Evolutionary conservation across 2,113 vertebrate species (phyloP), one percentile per base, ranked within the genome.

Genomic region (Halcyon malimbica): DNA sequence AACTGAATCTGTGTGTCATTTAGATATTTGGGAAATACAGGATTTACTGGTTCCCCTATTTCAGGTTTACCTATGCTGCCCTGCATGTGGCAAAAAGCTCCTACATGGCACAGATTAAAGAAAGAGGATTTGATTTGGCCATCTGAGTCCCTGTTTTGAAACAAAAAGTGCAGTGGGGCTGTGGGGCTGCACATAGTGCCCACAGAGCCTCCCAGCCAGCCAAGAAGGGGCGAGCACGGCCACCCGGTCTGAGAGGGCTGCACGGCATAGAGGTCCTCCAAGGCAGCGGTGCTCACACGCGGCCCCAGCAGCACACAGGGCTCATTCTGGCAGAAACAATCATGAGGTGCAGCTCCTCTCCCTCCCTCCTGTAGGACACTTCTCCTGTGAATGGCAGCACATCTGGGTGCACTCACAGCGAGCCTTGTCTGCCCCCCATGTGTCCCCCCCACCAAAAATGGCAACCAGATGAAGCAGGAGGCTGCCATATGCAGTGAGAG

Each of bases 261-360:
- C 2, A 4, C 0, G 0, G 14, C 1, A 1, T 9, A 48, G 48
- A 70, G 31, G 41, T 26, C 31, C 46, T 53, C 41, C 69, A 63
- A 17, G 18, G 74, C 48, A 46, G 31, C 6, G 17, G 4, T 35
- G 21, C 29, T 78, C 37, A 28, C 0, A 0, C 13, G 63, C 60
- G 35, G 12, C 53, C 48, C 63, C 1, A 1, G 25, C 59, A 94
- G 68, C 44, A 73, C 54, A 26, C 1, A 0, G 26, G 29, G 26
- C 46, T 87, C 2, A 0, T 17, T 37, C 46, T 37, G 26, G 14
- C 44, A 28, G 46, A 50, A 50, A 23, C 5, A 12, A 44, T 29
- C 20, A 10, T 1, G 9, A 70, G 31, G 44, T 15, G 19, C 74
- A 84, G 56, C 26, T 92, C 41, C 51, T 62, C 56, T 92, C 46